Evolutionary conservation across 2,113 vertebrate genomes (phyloP).

Genomic region (Zeus faber): DNA sequence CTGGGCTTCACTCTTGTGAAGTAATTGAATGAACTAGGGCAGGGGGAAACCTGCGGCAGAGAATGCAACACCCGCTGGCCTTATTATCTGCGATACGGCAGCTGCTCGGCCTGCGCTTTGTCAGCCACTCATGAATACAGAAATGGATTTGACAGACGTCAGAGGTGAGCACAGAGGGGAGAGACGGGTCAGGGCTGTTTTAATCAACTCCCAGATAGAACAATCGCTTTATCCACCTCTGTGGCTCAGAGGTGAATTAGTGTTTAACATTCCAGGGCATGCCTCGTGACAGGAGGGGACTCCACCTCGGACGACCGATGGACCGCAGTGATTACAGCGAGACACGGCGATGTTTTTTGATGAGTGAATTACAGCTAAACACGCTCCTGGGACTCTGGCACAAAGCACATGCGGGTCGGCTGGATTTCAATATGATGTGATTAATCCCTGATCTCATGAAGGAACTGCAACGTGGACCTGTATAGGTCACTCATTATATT

Average conservation of each 20-base stretch:
- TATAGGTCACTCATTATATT: conserved; percentile 16
- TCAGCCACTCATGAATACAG: conserved; percentile 74
- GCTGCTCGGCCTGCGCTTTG: conserved; percentile 59
- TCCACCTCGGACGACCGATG: conserved; percentile 61
- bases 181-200: conserved; percentile 55
- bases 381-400: conserved; percentile 56
- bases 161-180: conserved; percentile 62
- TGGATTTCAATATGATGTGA: conserved; percentile 42
- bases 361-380: conserved; percentile 69
- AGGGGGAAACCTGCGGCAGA: conserved; percentile 63
- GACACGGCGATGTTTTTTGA: conserved; percentile 68
- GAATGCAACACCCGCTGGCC: conserved; percentile 66
- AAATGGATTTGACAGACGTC: conserved; percentile 69
- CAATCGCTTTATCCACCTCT: conserved; percentile 73
- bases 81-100: conserved; percentile 71
- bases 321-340: conserved; percentile 58
- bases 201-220: conserved; percentile 74
- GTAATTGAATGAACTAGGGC: conserved; percentile 71
- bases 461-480: conserved; percentile 28
- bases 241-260: conserved; percentile 69
- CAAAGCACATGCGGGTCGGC: conserved; percentile 40
- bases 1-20: conserved; percentile 70
- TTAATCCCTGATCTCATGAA: conserved; percentile 22
- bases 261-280: conserved; percentile 77
- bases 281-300: conserved; percentile 59